phyloP scores from a whole-genome alignment of 1,140 invertebrate genomes.

The Brachionus manjavacas region DNA sequence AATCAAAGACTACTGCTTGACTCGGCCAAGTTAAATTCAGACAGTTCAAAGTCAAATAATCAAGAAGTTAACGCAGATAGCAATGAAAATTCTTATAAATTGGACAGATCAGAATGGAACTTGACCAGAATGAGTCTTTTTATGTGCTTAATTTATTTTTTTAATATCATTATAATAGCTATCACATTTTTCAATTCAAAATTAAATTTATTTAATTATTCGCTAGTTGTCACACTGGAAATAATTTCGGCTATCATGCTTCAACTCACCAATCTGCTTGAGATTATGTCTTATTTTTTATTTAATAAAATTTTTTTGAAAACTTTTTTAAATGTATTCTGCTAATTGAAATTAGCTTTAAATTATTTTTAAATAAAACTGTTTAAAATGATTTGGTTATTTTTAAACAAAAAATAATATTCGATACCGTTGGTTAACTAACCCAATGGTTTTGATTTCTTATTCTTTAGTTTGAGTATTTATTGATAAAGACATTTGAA shows the following conservation, averaged over 20 bases:
- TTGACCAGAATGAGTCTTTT: conserved; percentile 21
- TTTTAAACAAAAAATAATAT: too few species aligned
- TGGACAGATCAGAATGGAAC: conserved; percentile 21
- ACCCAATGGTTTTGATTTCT: too few species aligned
- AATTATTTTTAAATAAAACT: too few species aligned
- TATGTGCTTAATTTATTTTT: background rate
- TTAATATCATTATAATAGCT: background rate
- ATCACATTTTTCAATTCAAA: background rate
- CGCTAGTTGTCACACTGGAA: background rate
- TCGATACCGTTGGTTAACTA: too few species aligned
- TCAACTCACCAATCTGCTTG: background rate
- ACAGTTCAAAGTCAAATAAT: background rate
- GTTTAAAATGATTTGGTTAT: too few species aligned
- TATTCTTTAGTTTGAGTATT: too few species aligned
- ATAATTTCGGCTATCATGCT: background rate
- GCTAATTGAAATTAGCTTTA: background rate
- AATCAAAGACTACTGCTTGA: background rate
- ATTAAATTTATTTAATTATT: conserved; percentile 11
- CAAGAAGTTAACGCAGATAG: background rate
- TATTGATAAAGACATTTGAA: too few species aligned
- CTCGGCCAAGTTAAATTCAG: background rate
- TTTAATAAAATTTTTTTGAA: background rate
- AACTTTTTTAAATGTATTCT: background rate
- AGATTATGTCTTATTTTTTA: conserved; percentile 22
- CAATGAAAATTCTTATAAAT: background rate